phyloP scores from a whole-genome alignment of 2,113 vertebrate species.

The Gymnogyps californianus region DNA sequence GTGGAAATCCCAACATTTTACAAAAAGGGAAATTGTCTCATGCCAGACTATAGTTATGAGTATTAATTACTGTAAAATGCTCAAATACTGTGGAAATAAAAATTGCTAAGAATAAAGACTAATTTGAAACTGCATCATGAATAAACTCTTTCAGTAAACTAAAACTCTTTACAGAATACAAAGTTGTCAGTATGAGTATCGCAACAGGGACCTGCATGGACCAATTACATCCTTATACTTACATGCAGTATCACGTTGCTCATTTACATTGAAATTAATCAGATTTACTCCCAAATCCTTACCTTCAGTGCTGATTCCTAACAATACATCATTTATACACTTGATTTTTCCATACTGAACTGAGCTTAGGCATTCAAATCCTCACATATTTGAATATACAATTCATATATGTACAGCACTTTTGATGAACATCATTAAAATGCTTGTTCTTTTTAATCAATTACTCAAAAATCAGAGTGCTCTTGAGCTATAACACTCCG shows the following conservation, averaged over 20 bases:
- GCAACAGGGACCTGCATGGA: background rate
- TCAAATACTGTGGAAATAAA: background rate
- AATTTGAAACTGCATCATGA: background rate
- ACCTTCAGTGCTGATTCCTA: background rate
- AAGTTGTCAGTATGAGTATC: background rate
- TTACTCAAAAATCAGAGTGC: conserved; percentile 24
- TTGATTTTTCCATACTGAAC: conserved; percentile 31
- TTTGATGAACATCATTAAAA: conserved; percentile 48
- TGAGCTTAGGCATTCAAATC: background rate
- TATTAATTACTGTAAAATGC: background rate
- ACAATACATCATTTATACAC: conserved; percentile 5
- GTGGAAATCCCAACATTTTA: background rate
- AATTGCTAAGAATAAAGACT: background rate
- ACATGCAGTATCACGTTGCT: background rate
- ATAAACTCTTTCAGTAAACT: background rate
- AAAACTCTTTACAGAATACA: background rate
- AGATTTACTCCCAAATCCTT: conserved; percentile 8
- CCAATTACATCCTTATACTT: background rate
- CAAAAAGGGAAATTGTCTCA: background rate
- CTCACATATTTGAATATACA: conserved; percentile 3
- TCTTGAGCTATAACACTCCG: background rate
- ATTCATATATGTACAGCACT: background rate
- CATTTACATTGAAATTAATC: conserved; percentile 43
- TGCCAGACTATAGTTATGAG: background rate
- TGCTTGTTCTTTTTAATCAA: conserved; percentile 50